These are phyloP conservation scores for Naja naja DNA, from an alignment of 2,113 vertebrate genomes.

Conservation along the genomic window DNA sequence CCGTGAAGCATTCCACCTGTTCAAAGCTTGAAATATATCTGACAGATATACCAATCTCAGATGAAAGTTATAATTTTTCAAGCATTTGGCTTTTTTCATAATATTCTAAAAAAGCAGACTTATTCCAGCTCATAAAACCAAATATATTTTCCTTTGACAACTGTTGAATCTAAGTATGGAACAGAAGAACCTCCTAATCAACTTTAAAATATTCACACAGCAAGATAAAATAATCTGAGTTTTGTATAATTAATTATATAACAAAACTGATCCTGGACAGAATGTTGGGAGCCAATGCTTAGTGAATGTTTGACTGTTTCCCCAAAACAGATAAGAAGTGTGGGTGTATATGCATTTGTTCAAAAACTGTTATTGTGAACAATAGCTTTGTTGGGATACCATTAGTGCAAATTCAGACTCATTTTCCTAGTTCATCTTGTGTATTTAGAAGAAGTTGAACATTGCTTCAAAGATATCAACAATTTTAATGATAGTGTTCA, in stretches of 20 bases:
- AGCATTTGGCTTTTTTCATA: neutral
- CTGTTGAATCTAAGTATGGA: neutral
- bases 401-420: neutral
- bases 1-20: neutral
- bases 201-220: neutral
- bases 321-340: neutral
- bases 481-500: neutral
- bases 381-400: neutral
- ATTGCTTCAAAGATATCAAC: neutral
- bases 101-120: neutral
- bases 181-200: neutral
- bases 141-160: neutral
- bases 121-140: neutral
- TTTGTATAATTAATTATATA: neutral
- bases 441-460: neutral
- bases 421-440: neutral
- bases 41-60: neutral
- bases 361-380: neutral
- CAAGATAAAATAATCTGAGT: neutral
- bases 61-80: neutral
- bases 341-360: neutral
- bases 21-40: neutral
- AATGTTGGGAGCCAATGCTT: neutral
- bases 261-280: neutral
- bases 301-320: neutral